Base-by-base conservation (phyloP, 2,888 invertebrate species). In the Agrilus mali region DNA sequence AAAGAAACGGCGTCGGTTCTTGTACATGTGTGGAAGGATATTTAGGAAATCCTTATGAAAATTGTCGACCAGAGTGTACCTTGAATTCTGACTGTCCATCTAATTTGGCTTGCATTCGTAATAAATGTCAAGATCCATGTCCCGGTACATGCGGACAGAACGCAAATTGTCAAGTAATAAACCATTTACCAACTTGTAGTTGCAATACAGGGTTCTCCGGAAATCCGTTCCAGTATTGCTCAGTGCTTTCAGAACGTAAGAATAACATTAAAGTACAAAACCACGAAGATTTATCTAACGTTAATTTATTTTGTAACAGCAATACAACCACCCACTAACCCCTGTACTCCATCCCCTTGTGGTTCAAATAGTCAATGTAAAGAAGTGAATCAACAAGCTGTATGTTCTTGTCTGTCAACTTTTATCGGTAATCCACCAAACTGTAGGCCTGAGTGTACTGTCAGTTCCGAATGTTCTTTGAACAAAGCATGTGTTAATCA, bases 11-110 rank as follows among this genome's bases (percentile, higher is more conserved):
- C 43, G 78, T 78, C 7, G 84, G 82, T 20, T 73, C 82, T 1
- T 86, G 86, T 56, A 71, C 72, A 46, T 86, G 86, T 56, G 67
- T 75, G 39, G 73, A 78, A 38, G 80, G 79, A 31, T 84, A 80
- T 58, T 77, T 78, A 52, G 87, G 87, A 47, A 81, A 84, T 62
- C 86, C 86, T 22, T 82, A 72, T 45, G 76, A 76, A 56, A 73
- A 74, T 43, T 83, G 83, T 54, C 73, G 78, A 7, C 72, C 75
- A 15, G 65, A 67, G 56, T 69, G 61, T 47, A 47, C 57, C 2
- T 49, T 65, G 22, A 67, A 63, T 46, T 60, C 64, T 8, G 65
- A 66, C 50, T 66, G 66, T 52, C 56, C 64, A 42, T 64, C 63
- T 15, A 65, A 68, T 50, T 64, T 56, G 47, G 74, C 75, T 36